Evolutionary conservation across 2,888 invertebrate species (phyloP), one percentile per base, ranked within the genome.

Genomic region (Macrophya annulata): DNA sequence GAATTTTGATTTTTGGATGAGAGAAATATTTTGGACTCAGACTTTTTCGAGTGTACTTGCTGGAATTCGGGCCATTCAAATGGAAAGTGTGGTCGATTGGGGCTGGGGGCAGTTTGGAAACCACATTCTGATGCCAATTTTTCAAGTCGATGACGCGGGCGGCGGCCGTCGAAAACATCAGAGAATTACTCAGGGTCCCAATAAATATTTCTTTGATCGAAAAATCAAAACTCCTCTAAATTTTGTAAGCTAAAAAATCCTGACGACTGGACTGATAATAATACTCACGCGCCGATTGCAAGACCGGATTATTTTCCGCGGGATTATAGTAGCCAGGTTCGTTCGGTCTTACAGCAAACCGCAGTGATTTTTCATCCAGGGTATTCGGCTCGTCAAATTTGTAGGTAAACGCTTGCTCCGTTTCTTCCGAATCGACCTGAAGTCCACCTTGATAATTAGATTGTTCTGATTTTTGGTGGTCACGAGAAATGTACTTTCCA

Each of bases 301-400:
- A 21, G 21, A 21, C 77, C n/a, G 55, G 45, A 65, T 77, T 71
- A 65, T 77, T 71, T 0, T 91, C 89, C 76, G 48, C 10, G 12
- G 62, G 25, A 62, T 91, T 88, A 87, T 93, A 93, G 88, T 92
- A 94, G 77, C 93, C 91, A 0, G 93, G 93, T 88, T 94, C 93
- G 59, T 93, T 92, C 4, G 94, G 94, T 25, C 90, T 91, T 1
- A 94, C 90, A 1, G 93, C 94, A 82, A 94, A 94, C 9, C 90
- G 90, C 37, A 88, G 86, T 15, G 88, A 86, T 10, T 87, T 86
- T 12, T 91, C 88, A 21, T 87, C 85, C n/a, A 88, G 71, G 79
- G 88, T 88, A n/a, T 51, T 51, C 10, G 88, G 45, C 25, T 89
- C 87, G 65, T 88, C 88, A 84, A 93, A 93, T n/a, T 87, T 87